Conservation (phyloP, 2,113 vertebrate species). For the Oncorhynchus gorbuscha region DNA sequence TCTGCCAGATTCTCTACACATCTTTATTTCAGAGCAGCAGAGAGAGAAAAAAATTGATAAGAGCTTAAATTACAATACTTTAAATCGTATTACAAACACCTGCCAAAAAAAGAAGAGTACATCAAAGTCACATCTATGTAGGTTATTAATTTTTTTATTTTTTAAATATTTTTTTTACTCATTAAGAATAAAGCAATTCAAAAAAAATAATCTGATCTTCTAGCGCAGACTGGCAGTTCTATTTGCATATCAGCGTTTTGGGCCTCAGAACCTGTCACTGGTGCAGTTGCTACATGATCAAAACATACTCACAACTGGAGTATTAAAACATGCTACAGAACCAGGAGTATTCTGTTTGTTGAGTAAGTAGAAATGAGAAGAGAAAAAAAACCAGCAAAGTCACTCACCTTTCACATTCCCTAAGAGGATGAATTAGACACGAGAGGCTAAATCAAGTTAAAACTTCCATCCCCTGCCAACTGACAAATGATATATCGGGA, state of each 20-base stretch:
- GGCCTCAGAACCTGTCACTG: constrained; percentile 6
- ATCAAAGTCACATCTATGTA: constrained; percentile 23
- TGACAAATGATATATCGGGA: background rate
- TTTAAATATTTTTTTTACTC: background rate
- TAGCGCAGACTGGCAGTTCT: constrained; percentile 28
- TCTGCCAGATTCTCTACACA: constrained; percentile 24
- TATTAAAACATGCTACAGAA: background rate
- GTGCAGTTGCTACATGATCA: constrained; percentile 15
- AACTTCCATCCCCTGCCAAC: background rate
- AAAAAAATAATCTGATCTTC: constrained; percentile 29
- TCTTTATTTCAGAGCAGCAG: constrained; percentile 50
- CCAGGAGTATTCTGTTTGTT: background rate
- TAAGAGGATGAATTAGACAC: background rate
- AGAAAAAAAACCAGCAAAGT: background rate
- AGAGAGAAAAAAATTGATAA: constrained; percentile 25
- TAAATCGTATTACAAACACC: constrained; percentile 55
- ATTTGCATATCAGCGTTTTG: constrained; percentile 8
- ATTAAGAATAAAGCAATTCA: constrained; percentile 58
- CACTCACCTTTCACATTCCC: background rate
- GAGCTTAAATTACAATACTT: constrained; percentile 30
- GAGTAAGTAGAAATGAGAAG: background rate
- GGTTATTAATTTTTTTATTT: constrained; percentile 8
- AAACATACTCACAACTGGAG: background rate
- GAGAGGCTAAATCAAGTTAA: background rate
- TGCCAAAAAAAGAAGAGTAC: background rate